Evolutionary conservation across 92 coral and sea anemone species (phyloP).

Genomic region (Virgularia gustaviana): DNA sequence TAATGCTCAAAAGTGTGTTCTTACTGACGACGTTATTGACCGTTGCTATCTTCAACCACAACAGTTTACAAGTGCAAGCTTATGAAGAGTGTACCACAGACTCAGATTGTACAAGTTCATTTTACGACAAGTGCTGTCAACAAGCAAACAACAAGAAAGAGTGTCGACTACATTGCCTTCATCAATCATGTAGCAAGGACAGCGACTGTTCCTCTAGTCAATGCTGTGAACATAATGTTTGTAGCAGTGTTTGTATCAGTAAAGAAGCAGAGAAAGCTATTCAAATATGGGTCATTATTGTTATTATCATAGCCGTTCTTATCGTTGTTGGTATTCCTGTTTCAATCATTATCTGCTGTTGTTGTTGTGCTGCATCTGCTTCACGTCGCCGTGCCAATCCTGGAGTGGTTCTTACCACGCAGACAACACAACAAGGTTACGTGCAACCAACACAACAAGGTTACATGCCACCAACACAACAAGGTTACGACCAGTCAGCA

Average conservation of each 20-base stretch:
- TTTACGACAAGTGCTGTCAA: not conserved
- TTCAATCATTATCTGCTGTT: slow-evolving; percentile 5
- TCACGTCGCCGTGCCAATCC: slow-evolving; percentile 4
- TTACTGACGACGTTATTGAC: no score
- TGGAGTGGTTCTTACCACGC: slow-evolving; percentile 5
- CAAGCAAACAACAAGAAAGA: not conserved
- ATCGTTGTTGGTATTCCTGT: not conserved
- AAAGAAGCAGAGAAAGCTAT: not conserved
- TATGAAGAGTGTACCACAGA: not conserved
- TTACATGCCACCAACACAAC: no score
- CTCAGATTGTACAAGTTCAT: no score
- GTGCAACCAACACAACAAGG: no score
- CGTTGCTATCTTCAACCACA: not conserved
- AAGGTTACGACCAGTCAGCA: no score
- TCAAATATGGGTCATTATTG: not conserved
- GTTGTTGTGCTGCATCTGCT: slow-evolving; percentile 13
- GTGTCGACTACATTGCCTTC: not conserved
- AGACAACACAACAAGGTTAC: not conserved
- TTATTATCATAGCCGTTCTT: not conserved
- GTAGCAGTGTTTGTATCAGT: not conserved
- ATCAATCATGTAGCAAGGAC: not conserved
- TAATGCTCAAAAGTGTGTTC: no score
- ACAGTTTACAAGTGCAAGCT: not conserved
- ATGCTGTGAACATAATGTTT: not conserved
- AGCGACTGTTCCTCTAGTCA: not conserved